A percentile compares a stretch with the other conserved stretches of the same genome.
Evolutionary conservation across 2,888 invertebrate species (phyloP).

Genomic region (Sialis lutaria): DNA sequence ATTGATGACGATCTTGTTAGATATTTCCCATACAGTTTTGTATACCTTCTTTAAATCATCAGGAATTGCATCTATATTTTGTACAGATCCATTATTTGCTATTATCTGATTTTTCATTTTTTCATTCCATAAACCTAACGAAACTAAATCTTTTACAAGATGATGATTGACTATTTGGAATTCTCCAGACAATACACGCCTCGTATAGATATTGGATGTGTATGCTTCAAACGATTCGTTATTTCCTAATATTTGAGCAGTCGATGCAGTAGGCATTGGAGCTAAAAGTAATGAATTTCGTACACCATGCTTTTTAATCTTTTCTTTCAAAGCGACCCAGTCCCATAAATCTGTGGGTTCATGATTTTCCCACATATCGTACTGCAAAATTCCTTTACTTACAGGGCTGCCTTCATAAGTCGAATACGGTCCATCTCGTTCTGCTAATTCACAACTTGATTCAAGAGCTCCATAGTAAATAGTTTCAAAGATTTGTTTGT

Average conservation of each 20-base stretch:
- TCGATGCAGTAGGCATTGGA: constrained; percentile 98
- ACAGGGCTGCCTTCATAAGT: constrained; percentile 85
- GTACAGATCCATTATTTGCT: constrained; percentile 81
- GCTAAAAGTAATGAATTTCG: constrained; percentile 87
- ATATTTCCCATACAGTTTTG: constrained; percentile 95
- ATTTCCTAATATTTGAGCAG: constrained; percentile 97
- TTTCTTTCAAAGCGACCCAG: constrained; percentile 67
- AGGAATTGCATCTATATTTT: constrained; percentile 72
- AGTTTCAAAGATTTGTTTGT: constrained; percentile 94
- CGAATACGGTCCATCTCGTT: constrained; percentile 69
- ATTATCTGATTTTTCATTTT: constrained; percentile 91
- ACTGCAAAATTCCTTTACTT: constrained; percentile 89
- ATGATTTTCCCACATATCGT: constrained; percentile 91
- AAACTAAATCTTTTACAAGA: constrained; percentile 80
- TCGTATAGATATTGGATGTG: constrained; percentile 90
- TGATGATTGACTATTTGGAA: constrained; percentile 96
- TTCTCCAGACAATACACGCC: constrained; percentile 89
- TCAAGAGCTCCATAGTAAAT: constrained; percentile 95
- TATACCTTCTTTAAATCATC: constrained; percentile 71
- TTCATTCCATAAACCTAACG: constrained; percentile 82
- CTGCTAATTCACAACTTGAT: constrained; percentile 86
- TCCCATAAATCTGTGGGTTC: constrained; percentile 71
- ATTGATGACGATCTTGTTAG: constrained; percentile 79
- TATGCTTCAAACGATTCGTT: constrained; percentile 98
- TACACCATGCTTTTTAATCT: constrained; percentile 76